These are phyloP conservation scores for Drosophila gunungcola DNA, from an alignment of 1,140 invertebrate species.

Conservation along the genomic window DNA sequence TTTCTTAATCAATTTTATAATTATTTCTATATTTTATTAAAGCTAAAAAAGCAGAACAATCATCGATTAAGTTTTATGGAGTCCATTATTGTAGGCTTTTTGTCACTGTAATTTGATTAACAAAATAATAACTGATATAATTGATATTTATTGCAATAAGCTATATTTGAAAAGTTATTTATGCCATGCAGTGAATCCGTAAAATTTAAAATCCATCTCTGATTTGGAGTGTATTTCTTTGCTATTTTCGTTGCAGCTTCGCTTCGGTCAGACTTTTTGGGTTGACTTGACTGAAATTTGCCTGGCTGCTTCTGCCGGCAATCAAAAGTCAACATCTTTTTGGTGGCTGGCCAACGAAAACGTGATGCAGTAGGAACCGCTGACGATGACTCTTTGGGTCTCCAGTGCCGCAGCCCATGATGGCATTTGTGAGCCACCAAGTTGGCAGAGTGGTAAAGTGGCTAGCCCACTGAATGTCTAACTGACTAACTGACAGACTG, in stretches of 20 bases:
- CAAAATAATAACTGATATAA: too few species aligned
- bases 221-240: background rate
- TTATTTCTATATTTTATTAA: too few species aligned
- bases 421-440: constrained; percentile 44
- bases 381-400: constrained; percentile 63
- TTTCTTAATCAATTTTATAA: too few species aligned
- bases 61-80: too few species aligned
- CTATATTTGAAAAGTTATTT: too few species aligned
- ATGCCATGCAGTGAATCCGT: background rate
- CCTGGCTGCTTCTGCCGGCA: constrained; percentile 53
- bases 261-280: constrained; percentile 55
- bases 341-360: constrained; percentile 66
- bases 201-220: background rate
- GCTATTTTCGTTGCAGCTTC: constrained; percentile 17
- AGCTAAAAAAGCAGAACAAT: too few species aligned
- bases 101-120: too few species aligned
- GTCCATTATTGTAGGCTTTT: too few species aligned
- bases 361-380: constrained; percentile 80
- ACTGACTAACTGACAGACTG: constrained; percentile 7
- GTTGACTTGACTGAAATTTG: constrained; percentile 50
- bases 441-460: constrained; percentile 13
- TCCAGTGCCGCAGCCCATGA: constrained; percentile 23
- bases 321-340: constrained; percentile 80
- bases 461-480: constrained; percentile 29
- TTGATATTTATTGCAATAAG: too few species aligned